phyloP scores from a whole-genome alignment of 37 sponge, comb jelly and placozoan species.

The Haliclona indistincta region DNA sequence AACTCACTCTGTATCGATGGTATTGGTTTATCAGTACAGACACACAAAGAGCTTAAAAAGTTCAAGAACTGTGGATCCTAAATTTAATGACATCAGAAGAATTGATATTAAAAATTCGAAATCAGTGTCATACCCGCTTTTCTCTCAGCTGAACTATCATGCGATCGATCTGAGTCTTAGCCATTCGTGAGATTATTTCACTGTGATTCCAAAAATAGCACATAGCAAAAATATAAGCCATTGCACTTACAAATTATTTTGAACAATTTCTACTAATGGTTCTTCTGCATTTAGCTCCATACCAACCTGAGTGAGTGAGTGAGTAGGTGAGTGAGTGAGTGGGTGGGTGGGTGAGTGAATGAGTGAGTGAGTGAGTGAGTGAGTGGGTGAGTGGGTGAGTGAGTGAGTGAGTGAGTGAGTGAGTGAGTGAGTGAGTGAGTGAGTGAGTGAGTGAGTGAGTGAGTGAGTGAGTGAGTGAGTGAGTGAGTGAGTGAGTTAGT shows the following conservation, averaged over 20 bases:
- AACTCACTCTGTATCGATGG: slow-evolving; percentile 49
- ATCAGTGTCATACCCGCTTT: slow-evolving; percentile 14
- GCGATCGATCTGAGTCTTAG: slow-evolving; percentile 4
- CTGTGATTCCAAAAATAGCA: slow-evolving; percentile 1
- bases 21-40: slow-evolving; percentile 44
- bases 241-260: slow-evolving; percentile 60
- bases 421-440: too few relatives aligned
- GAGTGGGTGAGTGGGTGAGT: too few relatives aligned
- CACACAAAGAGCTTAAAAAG: slow-evolving; percentile 47
- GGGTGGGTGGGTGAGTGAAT: too few relatives aligned
- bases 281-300: slow-evolving; percentile 80
- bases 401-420: too few relatives aligned
- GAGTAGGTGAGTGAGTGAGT: too few relatives aligned
- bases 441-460: too few relatives aligned
- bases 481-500: too few relatives aligned
- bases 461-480: too few relatives aligned
- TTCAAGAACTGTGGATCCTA: slow-evolving; percentile 41
- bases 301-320: slow-evolving; percentile 54
- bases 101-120: background rate
- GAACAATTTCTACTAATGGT: slow-evolving; percentile 75
- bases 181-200: slow-evolving; percentile 32
- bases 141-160: slow-evolving; percentile 26
- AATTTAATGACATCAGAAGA: background rate
- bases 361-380: too few relatives aligned
- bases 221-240: background rate